phyloP scores from a whole-genome alignment of 1,140 invertebrate genomes.

The Mizuhopecten yessoensis region DNA sequence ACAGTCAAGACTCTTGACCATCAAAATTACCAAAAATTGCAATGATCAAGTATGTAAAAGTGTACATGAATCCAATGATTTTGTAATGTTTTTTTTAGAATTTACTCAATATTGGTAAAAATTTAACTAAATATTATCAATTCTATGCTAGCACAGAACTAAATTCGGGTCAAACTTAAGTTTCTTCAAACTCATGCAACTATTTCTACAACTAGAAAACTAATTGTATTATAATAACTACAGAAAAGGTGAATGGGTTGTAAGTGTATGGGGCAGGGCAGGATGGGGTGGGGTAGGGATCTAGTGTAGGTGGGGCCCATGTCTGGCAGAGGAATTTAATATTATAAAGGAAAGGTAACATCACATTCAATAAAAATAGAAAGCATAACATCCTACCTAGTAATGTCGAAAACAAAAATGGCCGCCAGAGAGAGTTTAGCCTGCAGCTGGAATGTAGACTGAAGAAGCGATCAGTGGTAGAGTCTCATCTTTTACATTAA shows the following conservation, averaged over 20 bases:
- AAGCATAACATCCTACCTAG: slow-evolving; percentile 51
- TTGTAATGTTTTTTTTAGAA: too few relatives aligned
- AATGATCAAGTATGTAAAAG: too few relatives aligned
- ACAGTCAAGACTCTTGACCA: neutral
- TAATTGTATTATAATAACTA: neutral
- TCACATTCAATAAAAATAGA: slow-evolving; percentile 39
- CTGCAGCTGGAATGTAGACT: slow-evolving; percentile 56
- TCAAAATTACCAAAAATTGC: too few relatives aligned
- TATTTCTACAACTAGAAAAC: neutral
- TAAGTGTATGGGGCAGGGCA: neutral
- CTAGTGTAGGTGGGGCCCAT: neutral
- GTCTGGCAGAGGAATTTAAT: neutral
- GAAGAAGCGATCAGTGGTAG: slow-evolving; percentile 43
- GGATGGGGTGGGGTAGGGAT: neutral
- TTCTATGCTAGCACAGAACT: too few relatives aligned
- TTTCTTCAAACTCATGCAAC: neutral
- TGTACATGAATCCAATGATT: too few relatives aligned
- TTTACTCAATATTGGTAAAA: too few relatives aligned
- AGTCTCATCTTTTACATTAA: slow-evolving; percentile 42
- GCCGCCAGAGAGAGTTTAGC: slow-evolving; percentile 50
- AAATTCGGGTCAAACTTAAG: neutral
- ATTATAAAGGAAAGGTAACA: slow-evolving; percentile 8
- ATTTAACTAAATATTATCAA: too few relatives aligned
- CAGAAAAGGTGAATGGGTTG: too few relatives aligned
- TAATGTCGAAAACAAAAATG: slow-evolving; percentile 59